Percentiles rank a stretch among this genome's conserved stretches.
Evolutionary conservation across 2,888 invertebrate genomes (phyloP).

Genomic region (Drosophila emarginata): DNA sequence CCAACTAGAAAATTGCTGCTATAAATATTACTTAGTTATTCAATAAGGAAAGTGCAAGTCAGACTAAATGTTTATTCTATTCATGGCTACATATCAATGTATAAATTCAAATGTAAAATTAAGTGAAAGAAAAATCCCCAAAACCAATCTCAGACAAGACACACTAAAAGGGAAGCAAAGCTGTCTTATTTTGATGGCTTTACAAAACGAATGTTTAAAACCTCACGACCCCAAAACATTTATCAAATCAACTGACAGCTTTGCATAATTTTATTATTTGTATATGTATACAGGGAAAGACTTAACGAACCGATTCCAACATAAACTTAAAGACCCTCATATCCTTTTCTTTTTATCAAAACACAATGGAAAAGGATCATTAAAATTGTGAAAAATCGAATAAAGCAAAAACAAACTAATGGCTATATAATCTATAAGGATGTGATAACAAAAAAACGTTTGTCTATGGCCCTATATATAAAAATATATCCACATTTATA

Average conservation of each 20-base stretch:
- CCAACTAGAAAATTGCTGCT: slow-evolving; percentile 8
- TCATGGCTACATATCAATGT: slow-evolving; percentile 1
- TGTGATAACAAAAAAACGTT: slow-evolving; percentile 5
- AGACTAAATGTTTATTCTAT: not conserved
- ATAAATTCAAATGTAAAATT: slow-evolving; percentile 1
- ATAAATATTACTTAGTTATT: slow-evolving; percentile 1
- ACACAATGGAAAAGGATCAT: slow-evolving; percentile 30
- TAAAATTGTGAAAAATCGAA: slow-evolving; percentile 26
- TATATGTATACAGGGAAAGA: not conserved
- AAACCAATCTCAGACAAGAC: not conserved
- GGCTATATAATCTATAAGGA: slow-evolving; percentile 19
- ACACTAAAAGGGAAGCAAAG: not conserved
- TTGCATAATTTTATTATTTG: slow-evolving; percentile 21
- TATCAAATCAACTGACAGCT: slow-evolving; percentile 25
- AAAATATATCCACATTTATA: slow-evolving; percentile 2
- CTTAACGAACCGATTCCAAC: not conserved
- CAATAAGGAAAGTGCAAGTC: slow-evolving; percentile 1
- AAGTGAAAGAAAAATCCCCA: slow-evolving; percentile 6
- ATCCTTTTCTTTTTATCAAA: not conserved
- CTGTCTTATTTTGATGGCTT: not conserved
- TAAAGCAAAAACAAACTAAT: slow-evolving; percentile 25
- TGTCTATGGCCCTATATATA: too few relatives aligned
- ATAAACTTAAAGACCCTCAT: not conserved
- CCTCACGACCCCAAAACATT: slow-evolving; percentile 17
- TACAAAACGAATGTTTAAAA: not conserved